Percentiles rank a stretch among this genome's conserved stretches.
Conservation (phyloP, 2,797 vertebrate genomes). For the Merluccius polli region DNA sequence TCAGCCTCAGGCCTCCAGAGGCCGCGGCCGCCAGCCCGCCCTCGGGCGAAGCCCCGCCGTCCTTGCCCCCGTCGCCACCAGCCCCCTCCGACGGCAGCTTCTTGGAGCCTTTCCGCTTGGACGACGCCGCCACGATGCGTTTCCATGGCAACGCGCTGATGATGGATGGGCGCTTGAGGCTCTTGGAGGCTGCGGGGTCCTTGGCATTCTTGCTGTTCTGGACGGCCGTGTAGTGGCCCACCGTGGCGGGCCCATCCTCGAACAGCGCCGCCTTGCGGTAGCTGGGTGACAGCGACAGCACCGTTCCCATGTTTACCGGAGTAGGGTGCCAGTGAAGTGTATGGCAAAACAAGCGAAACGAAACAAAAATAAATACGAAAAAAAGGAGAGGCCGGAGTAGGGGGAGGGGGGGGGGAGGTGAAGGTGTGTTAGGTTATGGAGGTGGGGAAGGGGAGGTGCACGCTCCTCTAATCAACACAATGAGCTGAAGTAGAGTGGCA, state of each 20-base stretch:
- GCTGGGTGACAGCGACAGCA: slow-evolving; percentile 89
- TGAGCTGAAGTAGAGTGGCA: neutral
- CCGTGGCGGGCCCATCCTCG: slow-evolving; percentile 84
- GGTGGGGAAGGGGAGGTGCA: neutral
- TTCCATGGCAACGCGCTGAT: slow-evolving; percentile 91
- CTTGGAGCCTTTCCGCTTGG: slow-evolving; percentile 89
- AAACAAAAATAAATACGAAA: neutral
- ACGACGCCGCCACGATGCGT: slow-evolving; percentile 86
- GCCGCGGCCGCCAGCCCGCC: slow-evolving; percentile 34
- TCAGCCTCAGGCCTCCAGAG: slow-evolving; percentile 87
- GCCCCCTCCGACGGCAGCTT: slow-evolving; percentile 79
- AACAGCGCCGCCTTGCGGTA: slow-evolving; percentile 89
- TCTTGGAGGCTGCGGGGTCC: slow-evolving; percentile 72
- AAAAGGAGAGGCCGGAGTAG: neutral
- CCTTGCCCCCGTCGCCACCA: slow-evolving; percentile 72
- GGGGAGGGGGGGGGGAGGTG: neutral
- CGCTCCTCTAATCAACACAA: neutral
- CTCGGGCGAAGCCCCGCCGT: slow-evolving; percentile 36
- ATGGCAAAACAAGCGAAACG: neutral
- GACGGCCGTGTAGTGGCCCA: slow-evolving; percentile 87
- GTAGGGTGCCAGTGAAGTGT: neutral
- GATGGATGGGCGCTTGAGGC: slow-evolving; percentile 84
- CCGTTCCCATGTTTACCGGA: slow-evolving; percentile 81
- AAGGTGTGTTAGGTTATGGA: slow-evolving; percentile 11
- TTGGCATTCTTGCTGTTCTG: slow-evolving; percentile 92